Conservation (phyloP, 1,140 invertebrate species). For the Pseudomyrmex pallidus region DNA sequence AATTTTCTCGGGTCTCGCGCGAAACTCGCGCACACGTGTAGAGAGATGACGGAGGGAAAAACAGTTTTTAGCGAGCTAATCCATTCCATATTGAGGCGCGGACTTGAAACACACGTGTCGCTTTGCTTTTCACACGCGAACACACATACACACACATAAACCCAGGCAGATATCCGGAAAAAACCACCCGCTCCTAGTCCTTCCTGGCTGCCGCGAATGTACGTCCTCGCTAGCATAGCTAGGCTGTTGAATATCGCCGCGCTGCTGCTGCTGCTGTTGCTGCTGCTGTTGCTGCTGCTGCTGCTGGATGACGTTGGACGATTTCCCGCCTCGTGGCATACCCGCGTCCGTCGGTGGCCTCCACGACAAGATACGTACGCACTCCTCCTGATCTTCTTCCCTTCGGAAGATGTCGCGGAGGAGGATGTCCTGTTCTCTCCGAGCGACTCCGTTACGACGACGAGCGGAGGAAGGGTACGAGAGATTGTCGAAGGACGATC, state of each 20-base stretch:
- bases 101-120: slow-evolving; percentile 14
- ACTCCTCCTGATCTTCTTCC: slow-evolving; percentile 10
- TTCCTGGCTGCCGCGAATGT: slow-evolving; percentile 37
- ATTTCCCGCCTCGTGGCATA: slow-evolving; percentile 49
- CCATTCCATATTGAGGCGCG: slow-evolving; percentile 3
- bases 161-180: neutral
- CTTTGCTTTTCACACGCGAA: slow-evolving; percentile 41
- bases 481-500: slow-evolving; percentile 74
- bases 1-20: slow-evolving; percentile 13
- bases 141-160: neutral
- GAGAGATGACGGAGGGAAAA: neutral
- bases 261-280: slow-evolving; percentile 54
- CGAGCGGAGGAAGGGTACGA: slow-evolving; percentile 45
- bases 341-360: slow-evolving; percentile 70
- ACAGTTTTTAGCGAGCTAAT: slow-evolving; percentile 1
- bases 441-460: slow-evolving; percentile 1
- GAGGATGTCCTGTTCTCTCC: neutral
- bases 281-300: neutral
- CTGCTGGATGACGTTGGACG: slow-evolving; percentile 58
- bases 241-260: slow-evolving; percentile 56
- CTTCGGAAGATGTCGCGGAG: neutral
- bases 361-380: slow-evolving; percentile 39
- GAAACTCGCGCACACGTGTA: neutral
- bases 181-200: neutral
- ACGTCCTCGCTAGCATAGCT: slow-evolving; percentile 48